A percentile compares a stretch with the other conserved stretches of the same genome.
Evolutionary conservation across 2,797 vertebrate genomes (phyloP).

Genomic region (Tangara arthus): DNA sequence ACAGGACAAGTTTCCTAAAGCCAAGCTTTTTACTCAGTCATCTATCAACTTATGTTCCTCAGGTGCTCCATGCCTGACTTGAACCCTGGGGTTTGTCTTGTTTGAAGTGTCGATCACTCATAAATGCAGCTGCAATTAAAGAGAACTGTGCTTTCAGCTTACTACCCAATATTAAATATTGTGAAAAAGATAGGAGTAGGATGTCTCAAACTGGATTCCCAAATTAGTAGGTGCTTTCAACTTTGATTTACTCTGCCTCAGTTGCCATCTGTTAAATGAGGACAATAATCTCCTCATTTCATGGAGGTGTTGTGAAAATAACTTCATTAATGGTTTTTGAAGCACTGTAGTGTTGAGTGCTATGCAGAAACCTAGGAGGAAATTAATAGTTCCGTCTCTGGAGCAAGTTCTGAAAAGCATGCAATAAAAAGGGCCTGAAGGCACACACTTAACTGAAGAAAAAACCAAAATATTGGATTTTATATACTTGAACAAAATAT

Average conservation of each 20-base stretch:
- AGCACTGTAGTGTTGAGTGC: background rate
- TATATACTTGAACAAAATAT: conserved; percentile 3
- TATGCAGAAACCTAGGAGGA: conserved; percentile 14
- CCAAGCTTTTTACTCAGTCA: background rate
- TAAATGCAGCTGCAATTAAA: background rate
- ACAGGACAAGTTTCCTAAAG: background rate
- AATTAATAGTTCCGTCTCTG: conserved; percentile 40
- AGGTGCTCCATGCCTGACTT: rapidly evolving
- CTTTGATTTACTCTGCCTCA: background rate
- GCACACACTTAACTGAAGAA: background rate
- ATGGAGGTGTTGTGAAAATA: conserved; percentile 17
- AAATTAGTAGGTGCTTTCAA: background rate
- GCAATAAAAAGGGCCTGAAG: conserved; percentile 10
- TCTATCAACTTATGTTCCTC: background rate
- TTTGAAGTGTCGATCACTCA: background rate
- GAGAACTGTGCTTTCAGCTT: background rate
- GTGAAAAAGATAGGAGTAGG: background rate
- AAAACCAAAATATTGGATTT: background rate
- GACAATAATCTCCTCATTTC: conserved; percentile 22
- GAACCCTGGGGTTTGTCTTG: background rate
- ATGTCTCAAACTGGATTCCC: background rate
- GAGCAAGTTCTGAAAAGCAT: conserved; percentile 33
- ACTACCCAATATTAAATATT: background rate
- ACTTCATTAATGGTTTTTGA: conserved; percentile 45
- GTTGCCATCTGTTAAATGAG: background rate